Base-by-base conservation (phyloP, 2,113 vertebrate species). In the Cyphomyrus plagiostoma region DNA sequence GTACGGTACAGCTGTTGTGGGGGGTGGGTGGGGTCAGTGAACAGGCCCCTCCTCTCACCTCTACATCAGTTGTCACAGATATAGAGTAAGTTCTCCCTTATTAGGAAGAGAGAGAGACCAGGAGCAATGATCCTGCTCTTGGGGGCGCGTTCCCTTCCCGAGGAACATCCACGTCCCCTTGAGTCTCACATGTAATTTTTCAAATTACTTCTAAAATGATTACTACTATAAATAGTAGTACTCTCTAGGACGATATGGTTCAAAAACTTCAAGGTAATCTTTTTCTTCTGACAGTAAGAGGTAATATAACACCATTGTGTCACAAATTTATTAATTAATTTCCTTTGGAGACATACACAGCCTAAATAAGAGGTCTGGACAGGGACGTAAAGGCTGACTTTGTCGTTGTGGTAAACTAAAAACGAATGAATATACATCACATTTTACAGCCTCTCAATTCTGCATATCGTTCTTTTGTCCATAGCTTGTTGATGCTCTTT, bases 401-500 rank as follows among this genome's bases (percentile, higher is more conserved):
- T n/a, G 48, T 84, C 82, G 48, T 84, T 84, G 21, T 21, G 82
- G 23, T n/a, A 84, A 48, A 49, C 10, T 85, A 46, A 26, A 85
- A 48, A 50, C 46, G 45, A 86, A 46, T 86, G 21, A 48, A 50
- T 85, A 48, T 86, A 86, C 48, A 50, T 48, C n/a, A 86, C 48
- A 21, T 87, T 56, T 87, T 50, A 53, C 17, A 53, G 86, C 49
- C 49, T 87, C 10, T 87, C 49, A 83, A 35, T 11, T 42, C 48
- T 56, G 26, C 35, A 52, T 58, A 56, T 39, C 19, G 3, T 21
- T 35, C 56, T 52, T 84, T 62, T 84, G 15, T 52, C 58, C 39
- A 19, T 30, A 66, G 58, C 82, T 77, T 52, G 35, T 82, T 86
- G 52, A 85, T 53, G 77, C 90, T 87, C 88, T 91, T 89, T 89